Evolutionary conservation across 1,140 invertebrate species (phyloP), one percentile per base, ranked within the genome.

Genomic region (Drosophila equinoxialis): DNA sequence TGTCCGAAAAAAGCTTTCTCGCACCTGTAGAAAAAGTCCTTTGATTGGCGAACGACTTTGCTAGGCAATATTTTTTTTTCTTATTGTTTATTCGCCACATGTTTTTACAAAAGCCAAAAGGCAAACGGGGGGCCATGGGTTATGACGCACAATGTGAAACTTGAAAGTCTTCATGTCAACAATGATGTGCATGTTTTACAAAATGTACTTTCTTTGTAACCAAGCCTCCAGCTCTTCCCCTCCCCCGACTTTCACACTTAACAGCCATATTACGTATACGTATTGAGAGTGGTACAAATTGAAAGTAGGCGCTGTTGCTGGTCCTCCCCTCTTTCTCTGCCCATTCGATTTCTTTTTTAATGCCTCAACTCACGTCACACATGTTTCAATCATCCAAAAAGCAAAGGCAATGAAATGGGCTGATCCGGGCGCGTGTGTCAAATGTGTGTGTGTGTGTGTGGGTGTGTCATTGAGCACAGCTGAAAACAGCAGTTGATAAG

Each of bases 131-230:
- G 30, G 30, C 30, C 30, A 30, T 59, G 62, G 68, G 60, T 77
- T 85, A 74, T 84, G 70, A 74, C 65, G 64, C 68, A 77, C 63
- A 71, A 68, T 72, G 65, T 72, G 30, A 30, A 68, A 82, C 71
- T 81, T 73, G 30, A 79, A 89, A 87, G 83, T 77, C 84, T 70
- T 84, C 74, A 79, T 84, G 84, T 77, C 69, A 87, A 87, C 83
- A 87, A 89, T 87, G 84, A 87, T 89, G 84, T 73, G 84, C 80
- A 89, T 89, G 83, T 87, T 87, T 77, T 84, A 87, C 80, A 87
- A 87, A 80, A 68, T 77, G 64, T 83, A 86, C 79, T 86, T 76
- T 70, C 79, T 71, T 79, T 65, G 73, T 55, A 51, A 42, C 78
- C 57, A 51, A 17, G 20, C 37, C 45, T 23, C 17, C 45, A 11